These are phyloP conservation scores for Meiosimyza platycephala DNA, from an alignment of 2,888 invertebrate species.

Conservation along the genomic window DNA sequence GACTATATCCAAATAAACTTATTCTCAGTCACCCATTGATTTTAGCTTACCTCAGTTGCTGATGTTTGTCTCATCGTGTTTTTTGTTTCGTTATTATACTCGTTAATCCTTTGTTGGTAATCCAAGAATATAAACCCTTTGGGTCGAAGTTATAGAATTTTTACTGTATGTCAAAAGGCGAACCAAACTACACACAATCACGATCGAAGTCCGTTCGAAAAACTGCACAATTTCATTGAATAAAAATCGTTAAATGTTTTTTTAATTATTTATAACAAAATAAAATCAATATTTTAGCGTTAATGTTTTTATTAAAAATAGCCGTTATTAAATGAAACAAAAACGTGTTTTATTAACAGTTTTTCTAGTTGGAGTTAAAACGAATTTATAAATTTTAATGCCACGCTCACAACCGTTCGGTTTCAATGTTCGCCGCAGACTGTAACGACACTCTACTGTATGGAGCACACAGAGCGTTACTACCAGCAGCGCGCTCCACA, in stretches of 20 bases:
- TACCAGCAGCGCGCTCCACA: neutral
- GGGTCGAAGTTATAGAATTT: neutral
- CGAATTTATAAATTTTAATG: neutral
- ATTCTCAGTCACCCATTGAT: too few species aligned
- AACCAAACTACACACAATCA: too few species aligned
- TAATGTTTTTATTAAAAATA: slow-evolving; percentile 14
- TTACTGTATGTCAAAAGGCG: neutral
- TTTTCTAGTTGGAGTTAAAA: neutral
- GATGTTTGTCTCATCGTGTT: slow-evolving; percentile 41
- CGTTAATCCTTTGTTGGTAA: slow-evolving; percentile 19
- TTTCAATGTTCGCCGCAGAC: slow-evolving; percentile 31
- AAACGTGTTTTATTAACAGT: slow-evolving; percentile 24
- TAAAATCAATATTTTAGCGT: neutral
- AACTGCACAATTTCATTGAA: too few species aligned
- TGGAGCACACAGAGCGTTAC: neutral
- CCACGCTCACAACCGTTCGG: slow-evolving; percentile 23
- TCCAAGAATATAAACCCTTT: neutral
- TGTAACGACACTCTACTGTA: slow-evolving; percentile 12
- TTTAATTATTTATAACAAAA: too few species aligned
- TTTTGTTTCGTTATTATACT: slow-evolving; percentile 27
- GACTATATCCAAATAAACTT: too few species aligned
- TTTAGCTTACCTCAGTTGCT: slow-evolving; percentile 44
- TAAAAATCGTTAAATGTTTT: too few species aligned
- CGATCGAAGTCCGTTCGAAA: too few species aligned
- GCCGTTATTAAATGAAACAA: slow-evolving; percentile 18